Base-by-base conservation (phyloP, 2,888 invertebrate genomes). In the Norana najaformis region DNA sequence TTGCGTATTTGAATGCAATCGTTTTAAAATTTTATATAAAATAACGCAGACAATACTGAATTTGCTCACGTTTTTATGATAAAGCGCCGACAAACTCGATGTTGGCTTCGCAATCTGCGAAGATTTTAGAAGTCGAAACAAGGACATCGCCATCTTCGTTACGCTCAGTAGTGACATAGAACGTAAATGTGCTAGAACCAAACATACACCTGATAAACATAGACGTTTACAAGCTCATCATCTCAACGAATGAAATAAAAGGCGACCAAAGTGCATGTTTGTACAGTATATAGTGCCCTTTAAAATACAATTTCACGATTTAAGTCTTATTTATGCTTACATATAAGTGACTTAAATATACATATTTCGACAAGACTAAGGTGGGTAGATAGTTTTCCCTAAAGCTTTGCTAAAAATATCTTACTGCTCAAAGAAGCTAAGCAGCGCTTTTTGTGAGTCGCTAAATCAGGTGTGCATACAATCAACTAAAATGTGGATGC, bases 81-180 rank as follows among this genome's bases (percentile, higher is more conserved):
- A 41, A 18, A 36, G 20, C 38, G 37, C 38, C 38, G 34, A 20
- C n/a, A 69, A n/a, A 69, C n/a, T n/a, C 1, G 69, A n/a, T 5
- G 69, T 13, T 69, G 69, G n/a, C 69, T 69, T 69, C n/a, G 30
- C n/a, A 5, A 69, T 30, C 69, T 69, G 69, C 69, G 69, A 11
- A 69, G 69, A 69, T 69, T 69, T 69, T n/a, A 69, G 69, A 69
- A 69, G n/a, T 11, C 69, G 69, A 69, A 69, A 69, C 69, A 69
- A 69, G 69, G 69, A 69, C 69, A 69, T n/a, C 11, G 69, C 69
- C 69, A 69, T 69, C 53, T 53, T 53, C 30, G 53, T 69, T 69
- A n/a, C 69, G 30, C 69, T 69, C n/a, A 11, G n/a, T n/a, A 47
- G 47, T 47, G 47, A 23, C 23, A 47, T 47, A 47, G 47, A 47